These are phyloP conservation scores for Dinocampus coccinellae DNA, from an alignment of 2,888 invertebrate genomes.

Conservation along the genomic window DNA sequence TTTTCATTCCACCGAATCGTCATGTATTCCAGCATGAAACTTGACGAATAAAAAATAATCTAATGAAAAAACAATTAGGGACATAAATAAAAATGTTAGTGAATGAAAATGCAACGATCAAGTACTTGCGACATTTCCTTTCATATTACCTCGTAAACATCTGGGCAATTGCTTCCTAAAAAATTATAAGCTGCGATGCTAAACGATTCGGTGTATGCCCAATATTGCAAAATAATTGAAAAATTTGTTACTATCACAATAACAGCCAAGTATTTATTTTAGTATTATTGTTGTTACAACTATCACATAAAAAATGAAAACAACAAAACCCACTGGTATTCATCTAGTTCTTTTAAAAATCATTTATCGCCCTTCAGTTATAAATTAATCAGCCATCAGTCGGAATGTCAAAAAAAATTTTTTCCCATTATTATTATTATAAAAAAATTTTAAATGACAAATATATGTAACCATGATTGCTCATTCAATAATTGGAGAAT, in stretches of 20 bases:
- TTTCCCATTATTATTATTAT: neutral
- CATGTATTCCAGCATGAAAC: slow-evolving; percentile 16
- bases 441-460: neutral
- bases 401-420: slow-evolving; percentile 18
- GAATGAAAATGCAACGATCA: slow-evolving; percentile 9
- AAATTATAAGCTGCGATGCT: slow-evolving; percentile 26
- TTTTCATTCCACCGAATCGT: slow-evolving; percentile 30
- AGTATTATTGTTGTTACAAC: slow-evolving; percentile 42
- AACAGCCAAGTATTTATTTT: slow-evolving; percentile 41
- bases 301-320: slow-evolving; percentile 26
- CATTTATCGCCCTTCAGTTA: slow-evolving; percentile 29
- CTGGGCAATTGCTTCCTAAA: neutral
- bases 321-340: slow-evolving; percentile 27
- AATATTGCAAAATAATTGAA: slow-evolving; percentile 25
- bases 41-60: neutral
- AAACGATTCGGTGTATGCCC: slow-evolving; percentile 30
- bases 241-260: slow-evolving; percentile 37
- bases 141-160: neutral
- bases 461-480: neutral
- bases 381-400: slow-evolving; percentile 17
- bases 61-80: neutral
- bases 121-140: slow-evolving; percentile 4
- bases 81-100: neutral
- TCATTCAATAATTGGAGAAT: neutral
- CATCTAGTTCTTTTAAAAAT: slow-evolving; percentile 40